Conservation (phyloP, 2,113 vertebrate species). For the Mastomys coucha region DNA sequence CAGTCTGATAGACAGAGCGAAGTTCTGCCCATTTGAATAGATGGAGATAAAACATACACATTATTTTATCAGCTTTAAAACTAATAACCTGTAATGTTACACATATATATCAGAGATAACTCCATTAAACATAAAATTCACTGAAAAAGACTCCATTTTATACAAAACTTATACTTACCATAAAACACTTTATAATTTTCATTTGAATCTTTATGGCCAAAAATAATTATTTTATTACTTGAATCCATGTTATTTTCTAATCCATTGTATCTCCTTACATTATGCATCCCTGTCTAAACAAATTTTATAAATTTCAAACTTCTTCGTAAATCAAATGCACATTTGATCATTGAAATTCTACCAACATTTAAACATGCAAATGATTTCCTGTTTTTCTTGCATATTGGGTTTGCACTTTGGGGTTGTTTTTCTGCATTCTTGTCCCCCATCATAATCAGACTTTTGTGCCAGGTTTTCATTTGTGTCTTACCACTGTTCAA, state of each 20-base stretch:
- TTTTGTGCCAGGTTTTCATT: not conserved
- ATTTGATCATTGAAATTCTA: not conserved
- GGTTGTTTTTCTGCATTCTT: not conserved
- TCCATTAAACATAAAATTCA: not conserved
- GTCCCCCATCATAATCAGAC: not conserved
- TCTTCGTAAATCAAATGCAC: not conserved
- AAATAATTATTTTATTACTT: constrained; percentile 9
- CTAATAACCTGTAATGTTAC: constrained; percentile 12
- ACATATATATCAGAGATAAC: constrained; percentile 43
- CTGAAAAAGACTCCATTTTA: constrained; percentile 25
- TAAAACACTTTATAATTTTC: not conserved
- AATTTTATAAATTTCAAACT: constrained; percentile 22
- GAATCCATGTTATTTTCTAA: not conserved
- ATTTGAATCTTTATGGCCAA: constrained; percentile 52
- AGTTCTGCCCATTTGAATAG: constrained; percentile 4
- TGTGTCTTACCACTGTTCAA: not conserved
- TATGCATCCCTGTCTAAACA: not conserved
- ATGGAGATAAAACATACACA: not conserved
- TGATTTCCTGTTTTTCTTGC: not conserved
- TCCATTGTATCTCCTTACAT: constrained; percentile 31
- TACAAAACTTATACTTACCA: not conserved
- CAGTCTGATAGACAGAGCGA: not conserved
- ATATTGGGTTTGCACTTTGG: not conserved
- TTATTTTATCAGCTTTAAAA: constrained; percentile 20
- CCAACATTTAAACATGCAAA: not conserved